Percentiles rank a stretch among this genome's conserved stretches.
Evolutionary conservation across 2,888 invertebrate genomes (phyloP).

Genomic region (Leptinotarsa peninsularis): DNA sequence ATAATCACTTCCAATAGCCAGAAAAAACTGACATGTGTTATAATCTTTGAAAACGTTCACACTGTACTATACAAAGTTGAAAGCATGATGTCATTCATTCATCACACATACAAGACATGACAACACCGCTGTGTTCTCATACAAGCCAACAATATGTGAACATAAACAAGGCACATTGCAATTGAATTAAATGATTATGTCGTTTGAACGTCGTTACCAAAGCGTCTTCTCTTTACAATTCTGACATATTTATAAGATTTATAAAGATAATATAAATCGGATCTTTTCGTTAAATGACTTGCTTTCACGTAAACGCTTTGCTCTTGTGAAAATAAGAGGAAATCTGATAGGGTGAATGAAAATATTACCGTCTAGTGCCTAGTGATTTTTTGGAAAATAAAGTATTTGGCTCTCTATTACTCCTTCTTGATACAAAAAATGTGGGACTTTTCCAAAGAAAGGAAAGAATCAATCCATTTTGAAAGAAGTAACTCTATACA

Average conservation of each 20-base stretch:
- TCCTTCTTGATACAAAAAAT: no score
- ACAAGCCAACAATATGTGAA: slow-evolving; percentile 58
- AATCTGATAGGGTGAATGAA: slow-evolving; percentile 29
- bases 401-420: neutral
- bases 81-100: neutral
- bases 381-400: no score
- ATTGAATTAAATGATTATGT: slow-evolving; percentile 63
- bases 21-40: no score
- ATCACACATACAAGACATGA: neutral
- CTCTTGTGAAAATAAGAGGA: slow-evolving; percentile 10
- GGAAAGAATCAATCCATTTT: no score
- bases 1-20: no score
- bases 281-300: slow-evolving; percentile 46
- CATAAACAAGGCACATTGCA: slow-evolving; percentile 59
- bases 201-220: slow-evolving; percentile 55
- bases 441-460: no score
- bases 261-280: slow-evolving; percentile 54
- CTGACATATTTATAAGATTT: slow-evolving; percentile 53
- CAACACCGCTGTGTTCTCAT: slow-evolving; percentile 45
- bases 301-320: slow-evolving; percentile 28
- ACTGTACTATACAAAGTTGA: neutral
- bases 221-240: slow-evolving; percentile 50
- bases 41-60: no score
- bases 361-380: slow-evolving; percentile 24
- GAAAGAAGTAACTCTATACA: no score